Percentiles rank a stretch among this genome's conserved stretches.
Evolutionary conservation across 2,113 vertebrate species (phyloP).

Genomic region (Camelus bactrianus): DNA sequence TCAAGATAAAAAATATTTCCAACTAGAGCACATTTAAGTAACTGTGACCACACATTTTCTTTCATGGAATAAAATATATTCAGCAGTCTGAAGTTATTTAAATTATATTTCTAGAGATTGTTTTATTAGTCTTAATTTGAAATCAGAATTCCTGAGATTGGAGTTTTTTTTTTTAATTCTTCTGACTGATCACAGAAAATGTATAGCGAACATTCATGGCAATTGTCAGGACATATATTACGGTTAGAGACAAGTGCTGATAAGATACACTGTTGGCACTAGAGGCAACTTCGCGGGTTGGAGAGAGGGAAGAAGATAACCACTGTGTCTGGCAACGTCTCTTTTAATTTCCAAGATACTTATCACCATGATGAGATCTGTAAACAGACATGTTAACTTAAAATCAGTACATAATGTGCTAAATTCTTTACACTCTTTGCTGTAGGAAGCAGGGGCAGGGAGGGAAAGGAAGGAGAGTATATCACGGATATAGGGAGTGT

Average conservation of each 20-base stretch:
- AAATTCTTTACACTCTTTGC: background rate
- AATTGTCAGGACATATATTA: background rate
- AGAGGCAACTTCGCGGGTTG: background rate
- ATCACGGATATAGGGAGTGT: background rate
- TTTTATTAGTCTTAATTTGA: background rate
- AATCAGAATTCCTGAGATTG: background rate
- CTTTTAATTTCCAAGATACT: background rate
- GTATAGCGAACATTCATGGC: background rate
- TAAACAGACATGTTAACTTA: background rate
- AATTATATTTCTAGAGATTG: slow-evolving; percentile 1
- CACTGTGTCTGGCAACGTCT: background rate
- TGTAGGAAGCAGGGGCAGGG: background rate
- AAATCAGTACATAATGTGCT: background rate
- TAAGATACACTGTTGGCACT: background rate
- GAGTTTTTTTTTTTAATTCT: background rate
- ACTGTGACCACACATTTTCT: background rate
- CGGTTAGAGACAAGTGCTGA: background rate
- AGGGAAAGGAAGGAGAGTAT: background rate
- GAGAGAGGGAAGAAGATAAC: background rate
- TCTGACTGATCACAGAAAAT: too few relatives aligned
- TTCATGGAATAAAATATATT: background rate
- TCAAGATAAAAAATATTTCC: background rate
- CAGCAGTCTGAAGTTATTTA: background rate
- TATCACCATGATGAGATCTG: slow-evolving; percentile 10
- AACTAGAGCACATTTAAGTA: background rate